Conservation (phyloP, 2,113 vertebrate genomes). For the Ornithorhynchus anatinus region DNA sequence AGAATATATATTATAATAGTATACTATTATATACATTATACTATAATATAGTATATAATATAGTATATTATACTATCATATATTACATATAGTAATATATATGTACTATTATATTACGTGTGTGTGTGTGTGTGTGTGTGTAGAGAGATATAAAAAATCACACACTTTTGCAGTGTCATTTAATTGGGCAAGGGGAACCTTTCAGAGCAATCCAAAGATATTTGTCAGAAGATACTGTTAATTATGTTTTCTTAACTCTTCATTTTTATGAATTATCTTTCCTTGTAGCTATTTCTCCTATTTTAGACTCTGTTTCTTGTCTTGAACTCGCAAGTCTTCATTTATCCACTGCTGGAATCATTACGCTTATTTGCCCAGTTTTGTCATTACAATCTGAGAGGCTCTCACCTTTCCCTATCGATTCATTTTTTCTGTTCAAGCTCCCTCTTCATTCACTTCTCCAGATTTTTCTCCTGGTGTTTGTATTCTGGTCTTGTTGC, state of each 20-base stretch:
- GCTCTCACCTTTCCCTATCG: background rate
- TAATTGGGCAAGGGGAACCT: too few relatives aligned
- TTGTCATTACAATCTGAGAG: background rate
- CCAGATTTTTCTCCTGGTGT: background rate
- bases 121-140: too few relatives aligned
- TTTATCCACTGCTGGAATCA: background rate
- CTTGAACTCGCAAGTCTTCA: background rate
- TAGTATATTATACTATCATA: too few relatives aligned
- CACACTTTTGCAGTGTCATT: too few relatives aligned
- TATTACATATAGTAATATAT: too few relatives aligned
- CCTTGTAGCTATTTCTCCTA: background rate
- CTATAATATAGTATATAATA: too few relatives aligned
- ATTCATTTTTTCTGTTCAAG: background rate
- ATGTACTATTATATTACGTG: too few relatives aligned
- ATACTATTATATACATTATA: too few relatives aligned
- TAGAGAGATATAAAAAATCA: too few relatives aligned
- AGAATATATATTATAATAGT: too few relatives aligned
- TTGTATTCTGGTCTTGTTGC: background rate
- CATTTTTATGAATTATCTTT: background rate
- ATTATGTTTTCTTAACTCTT: background rate
- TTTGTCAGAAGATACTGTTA: background rate
- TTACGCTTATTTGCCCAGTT: too few relatives aligned
- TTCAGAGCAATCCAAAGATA: too few relatives aligned
- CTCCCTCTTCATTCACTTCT: background rate
- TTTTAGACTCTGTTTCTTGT: conserved; percentile 14